Conservation (phyloP, 2,888 invertebrate species). For the Fissipunctia ypsillon region DNA sequence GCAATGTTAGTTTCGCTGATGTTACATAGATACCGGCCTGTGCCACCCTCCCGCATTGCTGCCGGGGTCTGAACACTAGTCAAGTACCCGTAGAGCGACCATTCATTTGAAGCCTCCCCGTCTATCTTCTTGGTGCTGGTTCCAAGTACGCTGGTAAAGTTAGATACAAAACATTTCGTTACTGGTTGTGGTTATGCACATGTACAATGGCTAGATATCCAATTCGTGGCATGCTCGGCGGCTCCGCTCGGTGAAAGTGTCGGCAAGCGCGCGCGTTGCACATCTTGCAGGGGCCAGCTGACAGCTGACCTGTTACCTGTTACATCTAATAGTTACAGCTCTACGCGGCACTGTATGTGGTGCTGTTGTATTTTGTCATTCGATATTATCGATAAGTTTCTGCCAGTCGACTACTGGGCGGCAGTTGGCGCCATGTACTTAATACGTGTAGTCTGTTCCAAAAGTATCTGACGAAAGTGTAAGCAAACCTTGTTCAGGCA, state of each 20-base stretch:
- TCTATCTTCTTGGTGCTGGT: not conserved
- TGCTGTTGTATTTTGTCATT: not conserved
- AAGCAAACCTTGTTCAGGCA: not conserved
- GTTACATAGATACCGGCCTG: not conserved
- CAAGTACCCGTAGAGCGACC: no score
- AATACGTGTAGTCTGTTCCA: not conserved
- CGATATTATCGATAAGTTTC: not conserved
- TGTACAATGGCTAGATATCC: not conserved
- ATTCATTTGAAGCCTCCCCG: not conserved
- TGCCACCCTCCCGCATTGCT: not conserved
- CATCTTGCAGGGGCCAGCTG: slow-evolving; percentile 10
- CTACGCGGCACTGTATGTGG: not conserved
- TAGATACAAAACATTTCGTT: not conserved
- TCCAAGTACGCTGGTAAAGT: not conserved
- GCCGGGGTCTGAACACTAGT: not conserved
- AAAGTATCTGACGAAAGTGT: not conserved
- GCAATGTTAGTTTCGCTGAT: not conserved
- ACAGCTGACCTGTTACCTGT: slow-evolving; percentile 19
- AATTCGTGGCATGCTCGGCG: not conserved
- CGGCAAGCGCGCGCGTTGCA: not conserved
- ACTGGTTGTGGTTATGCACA: not conserved
- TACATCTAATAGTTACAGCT: not conserved
- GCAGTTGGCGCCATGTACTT: not conserved
- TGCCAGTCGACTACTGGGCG: not conserved
- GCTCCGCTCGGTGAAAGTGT: slow-evolving; percentile 9